Evolutionary conservation across 2,113 vertebrate genomes (phyloP).

Genomic region (Forbesichthys papilliferus): DNA sequence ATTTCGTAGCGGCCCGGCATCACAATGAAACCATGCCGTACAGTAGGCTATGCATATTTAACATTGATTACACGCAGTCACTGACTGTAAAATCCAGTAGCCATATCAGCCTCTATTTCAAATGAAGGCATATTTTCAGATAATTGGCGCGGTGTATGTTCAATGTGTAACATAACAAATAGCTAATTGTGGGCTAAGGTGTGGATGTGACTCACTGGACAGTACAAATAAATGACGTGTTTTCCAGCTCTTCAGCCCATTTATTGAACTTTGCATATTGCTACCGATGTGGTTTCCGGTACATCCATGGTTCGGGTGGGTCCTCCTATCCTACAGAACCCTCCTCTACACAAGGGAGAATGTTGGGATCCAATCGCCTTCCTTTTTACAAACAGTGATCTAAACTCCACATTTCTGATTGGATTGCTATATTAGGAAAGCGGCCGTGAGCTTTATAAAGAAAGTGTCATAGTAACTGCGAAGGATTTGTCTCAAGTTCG

Average conservation of each 20-base stretch:
- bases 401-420: slow-evolving; percentile 83
- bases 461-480: slow-evolving; percentile 19
- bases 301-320: slow-evolving; percentile 27
- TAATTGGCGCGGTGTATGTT: too few relatives aligned
- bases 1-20: not conserved
- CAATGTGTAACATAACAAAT: too few relatives aligned
- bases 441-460: slow-evolving; percentile 86
- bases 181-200: too few relatives aligned
- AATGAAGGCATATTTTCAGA: too few relatives aligned
- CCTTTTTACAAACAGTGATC: slow-evolving; percentile 72
- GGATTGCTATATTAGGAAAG: slow-evolving; percentile 95
- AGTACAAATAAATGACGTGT: too few relatives aligned
- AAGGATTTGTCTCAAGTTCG: not conserved
- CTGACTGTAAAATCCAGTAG: not conserved
- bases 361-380: slow-evolving; percentile 73
- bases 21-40: not conserved
- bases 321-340: slow-evolving; percentile 46
- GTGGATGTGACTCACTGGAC: too few relatives aligned
- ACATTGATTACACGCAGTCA: not conserved
- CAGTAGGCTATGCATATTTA: not conserved
- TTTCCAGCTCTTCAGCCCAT: too few relatives aligned
- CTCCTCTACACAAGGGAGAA: slow-evolving; percentile 46
- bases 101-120: too few relatives aligned
- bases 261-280: not conserved
- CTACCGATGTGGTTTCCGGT: slow-evolving; percentile 23